Base-by-base conservation (phyloP, 2,888 invertebrate species). In the Synergus umbraculus region DNA sequence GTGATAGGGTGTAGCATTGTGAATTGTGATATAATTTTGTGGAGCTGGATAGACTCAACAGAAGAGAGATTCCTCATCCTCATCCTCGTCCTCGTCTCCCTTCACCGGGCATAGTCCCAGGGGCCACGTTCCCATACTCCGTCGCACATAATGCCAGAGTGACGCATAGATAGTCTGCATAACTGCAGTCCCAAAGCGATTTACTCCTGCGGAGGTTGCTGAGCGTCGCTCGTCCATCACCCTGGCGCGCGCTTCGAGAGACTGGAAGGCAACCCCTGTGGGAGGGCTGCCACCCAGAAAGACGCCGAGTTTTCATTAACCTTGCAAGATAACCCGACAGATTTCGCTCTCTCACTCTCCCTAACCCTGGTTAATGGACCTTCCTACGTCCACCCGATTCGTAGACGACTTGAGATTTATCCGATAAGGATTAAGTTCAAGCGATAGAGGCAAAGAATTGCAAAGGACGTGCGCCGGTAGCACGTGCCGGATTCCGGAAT, bases 81-180 rank as follows among this genome's bases (percentile, higher is more conserved):
- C 49, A 41, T 18, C 22, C 60, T 54, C 15, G 9, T 44, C 22
- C 46, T 69, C 49, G 54, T 73, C 73, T 29, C 81, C 83, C 79
- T 82, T 76, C 76, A 60, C 78, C 80, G 76, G 78, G 80, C 78
- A 78, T 79, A 80, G 77, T 85, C 88, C 86, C 86, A 67, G 54
- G 88, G 87, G 88, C 84, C 76, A 79, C 79, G 84, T 86, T 88
- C 86, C 84, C 86, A 79, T 82, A 83, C 83, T 78, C 76, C 83
- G 85, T 84, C 84, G 87, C 87, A 87, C 88, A 88, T 89, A 88
- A 84, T 85, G 83, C 69, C 82, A 44, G 86, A 86, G 86, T 89
- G 89, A 89, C 89, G 89, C 89, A 89, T 88, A 87, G 85, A 86
- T 84, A 88, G 85, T 88, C 88, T 85, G 88, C 89, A 87, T 88